A percentile compares a stretch with the other conserved stretches of the same genome.
Conservation (phyloP, 2,888 invertebrate species). For the Acanthosoma haemorrhoidale region DNA sequence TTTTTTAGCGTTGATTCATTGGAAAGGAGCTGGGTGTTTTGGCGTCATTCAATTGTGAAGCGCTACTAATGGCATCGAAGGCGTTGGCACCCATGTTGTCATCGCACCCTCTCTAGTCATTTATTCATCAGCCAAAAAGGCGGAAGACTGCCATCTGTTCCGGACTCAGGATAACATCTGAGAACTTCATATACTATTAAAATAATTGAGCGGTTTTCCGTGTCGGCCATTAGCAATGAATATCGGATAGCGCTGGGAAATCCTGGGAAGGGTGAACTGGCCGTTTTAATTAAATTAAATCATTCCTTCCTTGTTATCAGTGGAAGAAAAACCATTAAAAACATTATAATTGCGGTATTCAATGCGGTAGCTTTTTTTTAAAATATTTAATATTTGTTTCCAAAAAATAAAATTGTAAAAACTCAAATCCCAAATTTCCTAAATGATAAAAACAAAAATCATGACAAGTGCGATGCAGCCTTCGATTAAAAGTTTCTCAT, state of each 20-base stretch:
- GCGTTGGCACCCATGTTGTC: too few species aligned
- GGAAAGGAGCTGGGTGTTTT: too few species aligned
- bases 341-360: not conserved
- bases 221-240: conserved; percentile 5
- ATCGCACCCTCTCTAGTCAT: not conserved
- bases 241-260: not conserved
- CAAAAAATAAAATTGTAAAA: too few species aligned
- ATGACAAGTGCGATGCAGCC: too few species aligned
- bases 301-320: not conserved
- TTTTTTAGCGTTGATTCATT: too few species aligned
- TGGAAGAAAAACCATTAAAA: not conserved
- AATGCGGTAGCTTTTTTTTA: too few species aligned
- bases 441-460: too few species aligned
- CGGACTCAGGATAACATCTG: not conserved
- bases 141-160: not conserved
- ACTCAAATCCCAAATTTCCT: too few species aligned
- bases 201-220: conserved; percentile 11
- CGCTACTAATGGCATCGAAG: not conserved
- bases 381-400: too few species aligned
- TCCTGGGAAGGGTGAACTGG: not conserved
- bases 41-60: not conserved
- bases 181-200: conserved; percentile 7
- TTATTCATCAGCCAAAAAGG: not conserved
- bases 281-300: not conserved
- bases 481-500: too few species aligned